Evolutionary conservation across 1,140 invertebrate species (phyloP), one percentile per base, ranked within the genome.

Genomic region (Neuroterus valhalla): DNA sequence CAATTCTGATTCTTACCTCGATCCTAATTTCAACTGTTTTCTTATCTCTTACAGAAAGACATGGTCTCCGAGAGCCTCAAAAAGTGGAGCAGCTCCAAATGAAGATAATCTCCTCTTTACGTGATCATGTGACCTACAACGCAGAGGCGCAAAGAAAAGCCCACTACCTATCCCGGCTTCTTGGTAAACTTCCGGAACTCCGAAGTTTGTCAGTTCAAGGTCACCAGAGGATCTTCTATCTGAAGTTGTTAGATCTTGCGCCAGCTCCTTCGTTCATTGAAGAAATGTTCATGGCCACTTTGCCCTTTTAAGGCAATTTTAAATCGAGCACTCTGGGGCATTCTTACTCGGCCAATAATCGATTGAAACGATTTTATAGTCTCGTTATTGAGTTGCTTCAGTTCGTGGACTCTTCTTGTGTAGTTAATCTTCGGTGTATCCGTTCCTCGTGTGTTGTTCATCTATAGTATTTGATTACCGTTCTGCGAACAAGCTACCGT

Each of bases 81-180:
- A 94, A 96, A 82, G 96, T 98, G 77, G 97, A 99, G 86, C 96
- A 97, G 82, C 89, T 98, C 10, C 97, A 98, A 87, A 97, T 96
- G 96, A 98, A 97, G 89, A 96, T 99, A 80, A 98, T 98, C 76
- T 94, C 95, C 69, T 96, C 96, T 66, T 91, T 99, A 12, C 92
- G 96, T 11, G 97, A 98, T 82, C 97, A 98, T 91, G 97, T 98
- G 83, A 98, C 96, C 10, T 97, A 98, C 91, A 97, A 97, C 87
- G 93, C 94, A 68, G 96, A 95, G 85, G 96, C 94, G n/a, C 95
- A 96, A 88, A 93, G 93, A 82, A 96, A 95, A 87, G 93, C 93
- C 23, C 96, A 98, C 80, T 98, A 98, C 89, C 97, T 98, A 91
- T 98, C 97, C 45, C 92, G 95, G 17, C 93, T 98, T 46, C 91